Conservation (phyloP, 1,140 invertebrate species). For the Holotrichia oblita region DNA sequence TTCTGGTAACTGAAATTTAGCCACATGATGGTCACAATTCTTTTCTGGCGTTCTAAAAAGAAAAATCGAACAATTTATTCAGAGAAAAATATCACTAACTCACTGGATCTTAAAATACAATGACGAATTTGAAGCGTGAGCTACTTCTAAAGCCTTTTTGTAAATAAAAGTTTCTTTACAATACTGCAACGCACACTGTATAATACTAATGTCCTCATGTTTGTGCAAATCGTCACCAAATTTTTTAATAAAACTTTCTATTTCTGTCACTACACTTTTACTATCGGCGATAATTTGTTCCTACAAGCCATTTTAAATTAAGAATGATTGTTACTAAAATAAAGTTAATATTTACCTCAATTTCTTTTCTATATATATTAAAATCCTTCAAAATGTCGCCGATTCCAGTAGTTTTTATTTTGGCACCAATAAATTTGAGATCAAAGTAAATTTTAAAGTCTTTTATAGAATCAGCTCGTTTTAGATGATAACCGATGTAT, state of each 20-base stretch:
- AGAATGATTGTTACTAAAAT: background rate
- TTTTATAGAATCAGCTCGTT: constrained; percentile 50
- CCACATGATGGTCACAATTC: background rate
- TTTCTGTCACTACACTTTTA: constrained; percentile 34
- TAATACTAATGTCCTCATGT: constrained; percentile 46
- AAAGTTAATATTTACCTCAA: background rate
- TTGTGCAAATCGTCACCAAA: constrained; percentile 45
- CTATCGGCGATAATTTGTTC: background rate
- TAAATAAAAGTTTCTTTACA: constrained; percentile 43
- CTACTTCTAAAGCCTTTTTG: constrained; percentile 41
- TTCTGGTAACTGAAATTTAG: constrained; percentile 25
- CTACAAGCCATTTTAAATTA: background rate
- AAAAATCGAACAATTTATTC: background rate
- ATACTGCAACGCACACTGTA: constrained; percentile 46
- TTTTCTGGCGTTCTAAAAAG: constrained; percentile 19
- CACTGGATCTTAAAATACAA: constrained; percentile 47
- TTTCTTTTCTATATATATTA: constrained; percentile 52
- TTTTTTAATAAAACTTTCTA: constrained; percentile 45
- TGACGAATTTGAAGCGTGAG: constrained; percentile 23
- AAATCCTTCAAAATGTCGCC: constrained; percentile 59
- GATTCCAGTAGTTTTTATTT: constrained; percentile 56
- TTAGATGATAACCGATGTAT: constrained; percentile 61
- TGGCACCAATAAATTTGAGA: constrained; percentile 59
- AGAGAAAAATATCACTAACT: constrained; percentile 20
- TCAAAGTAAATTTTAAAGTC: constrained; percentile 59